Evolutionary conservation across 2,113 vertebrate species (phyloP), one percentile per base, ranked within the genome.

Genomic region (Rhinichthys klamathensis): DNA sequence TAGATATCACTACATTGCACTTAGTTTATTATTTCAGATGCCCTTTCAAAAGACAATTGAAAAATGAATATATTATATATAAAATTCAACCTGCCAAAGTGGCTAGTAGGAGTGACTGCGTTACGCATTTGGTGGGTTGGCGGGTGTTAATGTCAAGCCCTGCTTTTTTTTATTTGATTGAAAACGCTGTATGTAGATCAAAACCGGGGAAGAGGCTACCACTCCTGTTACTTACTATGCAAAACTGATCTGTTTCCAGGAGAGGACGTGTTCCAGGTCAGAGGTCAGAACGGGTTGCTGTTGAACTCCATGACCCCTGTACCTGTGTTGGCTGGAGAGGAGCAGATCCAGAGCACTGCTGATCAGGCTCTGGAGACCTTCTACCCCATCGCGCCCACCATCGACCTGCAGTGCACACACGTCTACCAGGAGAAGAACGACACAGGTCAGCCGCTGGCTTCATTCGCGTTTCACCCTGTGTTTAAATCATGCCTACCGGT

Each of bases 331-430:
- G 96, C 95, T 49, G 95, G 95, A 79, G 90, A 89, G 74, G 92
- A 96, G 76, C 96, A 99, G 78, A 92, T 99, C 11, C 85, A 90
- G 30, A 92, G 92, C 67, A 98, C 97, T 0, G 89, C 87, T 35
- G 90, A 89, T 27, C 89, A 97, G 0, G 74, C 88, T 65, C 91
- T 99, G 49, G 95, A 97, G 86, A 92, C 94, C 11, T 97, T 99
- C 89, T 94, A 97, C 79, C 98, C 98, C 7, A 93, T 99, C 46
- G 94, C 95, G 0, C 97, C 98, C 6, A 96, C 95, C 0, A 96
- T 99, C 0, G 96, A 97, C 88, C 96, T 99, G 83, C 96, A 97
- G 91, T 84, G 86, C 69, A 78, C 90, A 0, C 85, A 94, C 0
- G 91, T 97, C 21, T 99, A 98, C 90, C 85, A 92, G 6, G 90